phyloP scores from a whole-genome alignment of 2,113 vertebrate species.

The Equus przewalskii region DNA sequence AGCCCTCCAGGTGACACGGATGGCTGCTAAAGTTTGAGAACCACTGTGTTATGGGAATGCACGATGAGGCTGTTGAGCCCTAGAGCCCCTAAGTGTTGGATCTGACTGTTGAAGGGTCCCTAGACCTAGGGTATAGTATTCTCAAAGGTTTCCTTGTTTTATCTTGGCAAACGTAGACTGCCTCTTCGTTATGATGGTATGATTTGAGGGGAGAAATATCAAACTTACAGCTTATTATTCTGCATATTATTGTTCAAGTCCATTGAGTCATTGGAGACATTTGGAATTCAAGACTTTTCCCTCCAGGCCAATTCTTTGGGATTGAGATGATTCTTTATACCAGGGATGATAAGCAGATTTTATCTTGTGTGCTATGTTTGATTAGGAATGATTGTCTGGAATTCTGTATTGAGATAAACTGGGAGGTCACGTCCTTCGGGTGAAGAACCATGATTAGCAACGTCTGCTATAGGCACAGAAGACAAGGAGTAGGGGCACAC shows the following conservation, averaged over 20 bases:
- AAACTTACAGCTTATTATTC: not conserved
- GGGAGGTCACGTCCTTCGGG: not conserved
- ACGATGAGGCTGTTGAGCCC: not conserved
- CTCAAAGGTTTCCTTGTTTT: slow-evolving; percentile 27
- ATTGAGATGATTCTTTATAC: not conserved
- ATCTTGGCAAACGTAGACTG: not conserved
- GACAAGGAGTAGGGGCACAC: not conserved
- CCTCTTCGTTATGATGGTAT: not conserved
- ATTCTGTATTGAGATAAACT: not conserved
- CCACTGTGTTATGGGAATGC: not conserved
- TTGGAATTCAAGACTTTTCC: not conserved
- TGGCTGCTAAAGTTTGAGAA: not conserved
- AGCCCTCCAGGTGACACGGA: not conserved
- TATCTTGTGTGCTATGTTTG: not conserved
- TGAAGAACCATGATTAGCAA: not conserved
- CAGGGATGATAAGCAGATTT: slow-evolving; percentile 38
- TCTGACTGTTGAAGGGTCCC: not conserved
- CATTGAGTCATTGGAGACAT: not conserved
- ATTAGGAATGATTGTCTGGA: not conserved
- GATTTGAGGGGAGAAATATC: not conserved
- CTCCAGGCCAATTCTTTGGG: not conserved
- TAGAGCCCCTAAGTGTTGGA: not conserved
- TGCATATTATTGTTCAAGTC: not conserved
- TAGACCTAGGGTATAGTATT: not conserved
- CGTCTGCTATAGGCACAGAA: not conserved